Evolutionary conservation across 2,113 vertebrate genomes (phyloP).

Genomic region (Toxostoma redivivum): DNA sequence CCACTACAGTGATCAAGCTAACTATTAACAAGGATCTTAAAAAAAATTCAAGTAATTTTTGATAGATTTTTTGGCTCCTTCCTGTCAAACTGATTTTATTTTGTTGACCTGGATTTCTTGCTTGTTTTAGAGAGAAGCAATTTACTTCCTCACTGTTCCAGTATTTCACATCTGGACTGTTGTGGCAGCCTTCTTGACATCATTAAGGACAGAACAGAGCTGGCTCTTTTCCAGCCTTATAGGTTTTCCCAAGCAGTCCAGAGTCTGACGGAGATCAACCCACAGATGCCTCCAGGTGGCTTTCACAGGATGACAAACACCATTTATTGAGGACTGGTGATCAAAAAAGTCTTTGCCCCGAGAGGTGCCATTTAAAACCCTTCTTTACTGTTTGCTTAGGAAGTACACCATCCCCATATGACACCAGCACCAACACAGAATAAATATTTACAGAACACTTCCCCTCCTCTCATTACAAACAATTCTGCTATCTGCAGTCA

Average conservation of each 20-base stretch:
- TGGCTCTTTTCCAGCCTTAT: neutral
- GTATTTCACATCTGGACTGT: neutral
- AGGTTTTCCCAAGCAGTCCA: neutral
- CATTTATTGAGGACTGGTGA: neutral
- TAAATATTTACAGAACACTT: conserved; percentile 56
- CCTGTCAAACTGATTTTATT: neutral
- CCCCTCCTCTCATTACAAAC: conserved; percentile 40
- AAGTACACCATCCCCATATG: neutral
- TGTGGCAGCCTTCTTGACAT: neutral
- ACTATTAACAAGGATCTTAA: neutral
- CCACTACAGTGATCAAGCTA: neutral
- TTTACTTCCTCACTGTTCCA: neutral
- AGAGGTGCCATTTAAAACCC: neutral
- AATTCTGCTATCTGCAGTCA: conserved; percentile 32
- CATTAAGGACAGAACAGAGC: neutral
- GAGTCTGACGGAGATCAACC: neutral
- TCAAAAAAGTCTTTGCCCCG: neutral
- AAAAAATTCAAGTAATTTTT: neutral
- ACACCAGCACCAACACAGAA: conserved; percentile 32
- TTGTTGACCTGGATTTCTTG: neutral
- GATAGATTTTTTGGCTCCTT: neutral
- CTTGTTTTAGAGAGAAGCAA: neutral
- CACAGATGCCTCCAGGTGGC: neutral
- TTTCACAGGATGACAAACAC: neutral
- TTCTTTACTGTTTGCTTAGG: neutral